These are phyloP conservation scores for Neolamprologus sp. DNA, from an alignment of 2,113 vertebrate genomes.

Conservation along the genomic window DNA sequence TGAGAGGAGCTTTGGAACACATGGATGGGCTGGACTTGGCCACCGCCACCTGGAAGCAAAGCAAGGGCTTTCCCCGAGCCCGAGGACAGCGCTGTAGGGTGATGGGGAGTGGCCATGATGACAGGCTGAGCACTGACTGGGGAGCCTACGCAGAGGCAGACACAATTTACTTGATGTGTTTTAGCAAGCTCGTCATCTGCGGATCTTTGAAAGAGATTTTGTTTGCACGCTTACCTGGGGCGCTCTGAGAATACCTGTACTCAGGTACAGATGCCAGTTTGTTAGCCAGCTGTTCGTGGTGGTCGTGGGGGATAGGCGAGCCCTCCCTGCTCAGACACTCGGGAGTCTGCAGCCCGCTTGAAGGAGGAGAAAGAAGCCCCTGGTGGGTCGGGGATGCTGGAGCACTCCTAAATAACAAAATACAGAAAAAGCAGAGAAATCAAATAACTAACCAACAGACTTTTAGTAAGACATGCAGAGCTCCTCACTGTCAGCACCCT, in stretches of 20 bases:
- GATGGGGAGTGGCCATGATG: conserved; percentile 89
- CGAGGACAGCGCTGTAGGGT: conserved; percentile 63
- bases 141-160: conserved; percentile 73
- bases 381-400: conserved; percentile 95
- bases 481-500: background rate
- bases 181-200: background rate
- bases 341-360: conserved; percentile 94
- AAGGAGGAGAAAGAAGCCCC: conserved; percentile 88
- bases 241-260: conserved; percentile 93
- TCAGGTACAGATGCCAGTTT: conserved; percentile 92
- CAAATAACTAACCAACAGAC: background rate
- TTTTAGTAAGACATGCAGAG: background rate
- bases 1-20: conserved; percentile 79
- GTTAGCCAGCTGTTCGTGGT: conserved; percentile 80
- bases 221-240: conserved; percentile 79
- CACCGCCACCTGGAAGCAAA: conserved; percentile 81
- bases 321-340: conserved; percentile 95
- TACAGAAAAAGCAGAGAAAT: background rate
- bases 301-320: conserved; percentile 89
- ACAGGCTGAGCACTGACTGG: conserved; percentile 90
- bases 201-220: background rate
- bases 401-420: conserved; percentile 77
- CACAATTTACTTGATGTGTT: background rate
- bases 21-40: conserved; percentile 82
- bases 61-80: conserved; percentile 82